Percentiles rank a stretch among this genome's conserved stretches.
These are phyloP conservation scores for Caenorhabditis remanei DNA, from an alignment of 1,140 invertebrate species.

Conservation along the genomic window DNA sequence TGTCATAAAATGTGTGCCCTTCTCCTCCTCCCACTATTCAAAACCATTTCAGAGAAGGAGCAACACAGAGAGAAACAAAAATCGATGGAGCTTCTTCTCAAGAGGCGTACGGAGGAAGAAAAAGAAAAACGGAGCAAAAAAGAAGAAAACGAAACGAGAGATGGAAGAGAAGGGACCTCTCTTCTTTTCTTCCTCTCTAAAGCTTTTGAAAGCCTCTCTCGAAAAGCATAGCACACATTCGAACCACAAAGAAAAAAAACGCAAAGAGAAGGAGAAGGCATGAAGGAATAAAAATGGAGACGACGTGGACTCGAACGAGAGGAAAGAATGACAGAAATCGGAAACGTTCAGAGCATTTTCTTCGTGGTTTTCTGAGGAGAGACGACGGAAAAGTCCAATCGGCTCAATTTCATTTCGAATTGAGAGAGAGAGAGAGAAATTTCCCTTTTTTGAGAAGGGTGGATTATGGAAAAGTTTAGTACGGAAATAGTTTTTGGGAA, in stretches of 20 bases:
- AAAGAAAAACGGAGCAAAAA: slow-evolving; percentile 2
- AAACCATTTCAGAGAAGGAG: not conserved
- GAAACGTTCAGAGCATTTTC: slow-evolving; percentile 5
- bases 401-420: not conserved
- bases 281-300: slow-evolving; percentile 12
- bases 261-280: not conserved
- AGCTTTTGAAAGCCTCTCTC: not conserved
- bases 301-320: not conserved
- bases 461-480: not conserved
- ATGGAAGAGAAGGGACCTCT: slow-evolving; percentile 25
- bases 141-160: slow-evolving; percentile 53
- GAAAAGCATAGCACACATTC: slow-evolving; percentile 1
- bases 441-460: not conserved
- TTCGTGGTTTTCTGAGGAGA: not conserved
- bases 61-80: not conserved
- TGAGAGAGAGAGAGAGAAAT: too few species aligned
- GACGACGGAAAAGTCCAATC: not conserved
- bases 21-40: not conserved
- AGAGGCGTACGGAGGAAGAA: slow-evolving; percentile 34
- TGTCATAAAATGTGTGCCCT: not conserved
- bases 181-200: not conserved
- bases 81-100: slow-evolving; percentile 23
- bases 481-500: too few species aligned
- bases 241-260: slow-evolving; percentile 21
- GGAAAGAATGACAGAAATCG: not conserved